Conservation (phyloP, 2,113 vertebrate species). For the Vombatus ursinus region DNA sequence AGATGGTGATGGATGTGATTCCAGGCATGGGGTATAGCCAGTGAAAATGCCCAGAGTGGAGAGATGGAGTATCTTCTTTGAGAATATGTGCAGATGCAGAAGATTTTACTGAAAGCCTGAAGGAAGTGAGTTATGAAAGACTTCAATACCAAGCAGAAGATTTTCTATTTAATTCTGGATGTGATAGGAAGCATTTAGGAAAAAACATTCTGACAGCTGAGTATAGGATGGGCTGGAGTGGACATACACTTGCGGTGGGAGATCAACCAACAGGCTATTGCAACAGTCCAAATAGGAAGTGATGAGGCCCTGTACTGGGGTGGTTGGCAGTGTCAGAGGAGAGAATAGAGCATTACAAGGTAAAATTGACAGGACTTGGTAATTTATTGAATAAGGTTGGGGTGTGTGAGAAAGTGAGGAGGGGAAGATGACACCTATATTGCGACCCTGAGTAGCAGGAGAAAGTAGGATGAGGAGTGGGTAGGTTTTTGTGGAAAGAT, state of each 20-base stretch:
- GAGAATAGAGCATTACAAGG: background rate
- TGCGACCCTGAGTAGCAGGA: background rate
- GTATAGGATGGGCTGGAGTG: background rate
- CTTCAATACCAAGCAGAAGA: background rate
- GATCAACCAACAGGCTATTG: background rate
- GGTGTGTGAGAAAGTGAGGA: background rate
- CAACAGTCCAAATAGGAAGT: background rate
- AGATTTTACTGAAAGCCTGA: background rate
- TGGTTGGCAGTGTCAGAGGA: background rate
- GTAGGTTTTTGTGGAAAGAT: background rate
- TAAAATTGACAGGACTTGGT: background rate
- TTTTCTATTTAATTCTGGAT: background rate
- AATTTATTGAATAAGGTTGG: background rate
- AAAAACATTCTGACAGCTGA: background rate
- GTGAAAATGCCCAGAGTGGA: background rate
- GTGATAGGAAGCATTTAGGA: background rate
- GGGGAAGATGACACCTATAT: background rate
- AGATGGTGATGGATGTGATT: background rate
- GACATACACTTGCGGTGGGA: background rate
- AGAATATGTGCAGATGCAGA: background rate
- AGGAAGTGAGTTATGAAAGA: background rate
- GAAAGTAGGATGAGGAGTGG: background rate
- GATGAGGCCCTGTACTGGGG: background rate
- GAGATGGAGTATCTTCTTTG: background rate
- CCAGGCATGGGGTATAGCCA: background rate